Base-by-base conservation (phyloP, 2,797 vertebrate species). In the Falco cherrug region DNA sequence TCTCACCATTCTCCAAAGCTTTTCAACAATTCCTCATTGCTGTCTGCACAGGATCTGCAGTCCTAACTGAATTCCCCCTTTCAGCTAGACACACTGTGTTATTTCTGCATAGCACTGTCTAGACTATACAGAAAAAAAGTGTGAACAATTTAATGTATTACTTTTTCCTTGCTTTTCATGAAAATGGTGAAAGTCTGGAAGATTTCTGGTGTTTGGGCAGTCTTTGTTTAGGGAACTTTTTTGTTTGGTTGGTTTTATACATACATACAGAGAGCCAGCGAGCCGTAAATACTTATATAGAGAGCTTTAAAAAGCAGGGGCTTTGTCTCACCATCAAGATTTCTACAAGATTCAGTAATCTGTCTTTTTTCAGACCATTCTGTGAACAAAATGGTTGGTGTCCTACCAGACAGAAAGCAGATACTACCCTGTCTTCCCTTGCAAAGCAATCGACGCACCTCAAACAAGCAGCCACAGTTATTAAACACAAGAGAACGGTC, bases 341-440 rank as follows among this genome's bases (percentile, higher is more conserved):
- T 90, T 87, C 59, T 69, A 61, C 35, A 87, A 35, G 20, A 64
- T 51, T 74, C 45, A 69, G 56, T 37, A 71, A 90, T 68, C 85
- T 89, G 33, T 73, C 74, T 69, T 89, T 33, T 43, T 70, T 83
- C 84, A 81, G 50, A 57, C 69, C 22, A 53, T 57, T 91, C 84
- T 78, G 20, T 63, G 64, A 92, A 74, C 70, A 95, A 95, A 95
- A 93, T 6, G 51, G 57, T 61, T 5, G 2, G 85, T 86, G 20
- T 73, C 73, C 57, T 77, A 74, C 47, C 20, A 73, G 93, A 92
- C 1, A 93, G 53, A 82, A 97, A 93, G 37, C 84, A 87, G 90
- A 90, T 15, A 78, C 71, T 22, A 35, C 35, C 35, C 61, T 47
- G 35, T 28, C 47, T 92, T 28, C 60, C 50, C 59, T 14, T 68